Conservation (phyloP, 2,113 vertebrate species). For the Thomomys bottae region DNA sequence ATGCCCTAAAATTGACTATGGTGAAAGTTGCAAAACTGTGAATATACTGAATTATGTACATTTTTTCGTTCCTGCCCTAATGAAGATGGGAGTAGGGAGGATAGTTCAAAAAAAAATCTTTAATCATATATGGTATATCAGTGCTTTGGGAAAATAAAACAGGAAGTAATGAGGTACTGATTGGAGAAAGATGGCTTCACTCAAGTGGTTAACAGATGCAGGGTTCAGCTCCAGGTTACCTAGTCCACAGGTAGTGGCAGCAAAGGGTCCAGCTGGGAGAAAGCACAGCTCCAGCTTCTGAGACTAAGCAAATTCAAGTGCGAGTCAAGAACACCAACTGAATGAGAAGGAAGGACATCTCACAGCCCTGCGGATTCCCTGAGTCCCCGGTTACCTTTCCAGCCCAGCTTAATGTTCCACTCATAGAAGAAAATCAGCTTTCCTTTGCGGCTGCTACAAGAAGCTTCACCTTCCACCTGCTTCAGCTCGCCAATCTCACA, state of each 20-base stretch:
- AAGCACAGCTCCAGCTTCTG: background rate
- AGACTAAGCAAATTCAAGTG: background rate
- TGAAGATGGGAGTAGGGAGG: background rate
- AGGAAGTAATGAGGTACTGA: background rate
- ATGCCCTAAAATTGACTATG: background rate
- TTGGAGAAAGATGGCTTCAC: background rate
- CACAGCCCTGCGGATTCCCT: background rate
- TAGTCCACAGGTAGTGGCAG: background rate
- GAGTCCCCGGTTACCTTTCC: constrained; percentile 75
- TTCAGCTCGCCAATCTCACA: constrained; percentile 80
- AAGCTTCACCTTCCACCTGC: constrained; percentile 83
- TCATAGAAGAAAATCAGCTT: constrained; percentile 86
- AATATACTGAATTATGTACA: background rate
- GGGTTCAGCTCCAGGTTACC: background rate
- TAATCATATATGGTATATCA: background rate
- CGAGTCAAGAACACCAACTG: background rate
- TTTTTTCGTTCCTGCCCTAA: background rate
- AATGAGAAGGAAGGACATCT: background rate
- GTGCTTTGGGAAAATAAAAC: background rate
- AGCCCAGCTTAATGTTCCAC: constrained; percentile 83
- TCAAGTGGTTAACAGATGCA: background rate
- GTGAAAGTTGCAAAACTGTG: background rate
- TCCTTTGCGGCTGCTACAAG: constrained; percentile 83
- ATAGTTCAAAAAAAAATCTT: background rate
- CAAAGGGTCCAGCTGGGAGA: background rate